Evolutionary conservation across 2,113 vertebrate genomes (phyloP), one percentile per base, ranked within the genome.

Genomic region (Phoenicopterus ruber): DNA sequence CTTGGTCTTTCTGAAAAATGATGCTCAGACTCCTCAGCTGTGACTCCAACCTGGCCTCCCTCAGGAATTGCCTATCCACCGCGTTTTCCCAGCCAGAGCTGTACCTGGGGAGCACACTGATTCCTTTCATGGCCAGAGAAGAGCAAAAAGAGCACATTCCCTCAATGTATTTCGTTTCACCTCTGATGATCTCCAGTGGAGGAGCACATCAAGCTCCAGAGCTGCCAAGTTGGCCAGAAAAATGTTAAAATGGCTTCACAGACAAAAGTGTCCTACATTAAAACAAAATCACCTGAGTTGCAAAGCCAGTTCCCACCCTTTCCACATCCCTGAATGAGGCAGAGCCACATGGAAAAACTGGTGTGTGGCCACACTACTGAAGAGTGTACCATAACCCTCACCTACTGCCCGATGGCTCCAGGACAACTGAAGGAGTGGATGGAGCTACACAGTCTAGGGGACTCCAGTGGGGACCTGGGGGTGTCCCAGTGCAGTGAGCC

Each of bases 381-480:
- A 50, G 62, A 26, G 44, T 42, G 42, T 42, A 18, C 5, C 31
- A 31, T 31, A 62, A 63, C 16, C 42, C 1, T 14, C 9, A 28
- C 0, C 16, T 38, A 21, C 15, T 20, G 44, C 28, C 4, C 2
- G 0, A 32, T 5, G 59, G 26, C 34, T 72, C 36, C 25, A 36
- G 87, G 55, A 29, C 25, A 84, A 2, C 42, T 44, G 74, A 47
- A 44, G 32, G 62, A 44, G 18, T 44, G 32, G 32, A 63, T 32
- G 57, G 59, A 89, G 19, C 32, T 67, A 11, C 21, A 10, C 6
- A 40, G 57, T 7, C 5, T 26, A 13, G 32, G 63, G 46, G 40
- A 49, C 54, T 69, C 31, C 29, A 52, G 0, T 0, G 1, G 46
- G 59, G 15, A 81, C 67, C n/a, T 3, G 9, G 17, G 31, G 67